Evolutionary conservation across 2,113 vertebrate species (phyloP).

Genomic region (Alexandromys fortis): DNA sequence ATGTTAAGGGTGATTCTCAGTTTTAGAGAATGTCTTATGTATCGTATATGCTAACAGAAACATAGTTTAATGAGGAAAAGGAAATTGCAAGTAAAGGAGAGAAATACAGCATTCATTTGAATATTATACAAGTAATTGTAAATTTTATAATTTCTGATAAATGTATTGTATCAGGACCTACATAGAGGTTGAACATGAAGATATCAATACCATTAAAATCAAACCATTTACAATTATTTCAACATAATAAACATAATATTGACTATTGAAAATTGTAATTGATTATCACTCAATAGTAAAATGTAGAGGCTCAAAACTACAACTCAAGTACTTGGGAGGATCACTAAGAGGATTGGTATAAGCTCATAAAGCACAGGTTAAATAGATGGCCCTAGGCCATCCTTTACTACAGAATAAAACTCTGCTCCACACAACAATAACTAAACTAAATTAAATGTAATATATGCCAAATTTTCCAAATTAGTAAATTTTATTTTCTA

Average conservation of each 20-base stretch:
- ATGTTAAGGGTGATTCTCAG: background rate
- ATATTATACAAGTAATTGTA: background rate
- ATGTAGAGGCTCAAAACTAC: background rate
- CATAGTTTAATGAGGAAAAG: background rate
- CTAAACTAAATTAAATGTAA: background rate
- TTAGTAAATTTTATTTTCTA: background rate
- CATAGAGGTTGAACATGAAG: background rate
- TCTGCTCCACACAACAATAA: background rate
- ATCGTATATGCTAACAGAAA: background rate
- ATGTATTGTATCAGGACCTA: background rate
- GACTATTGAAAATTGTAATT: background rate
- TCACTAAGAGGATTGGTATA: background rate
- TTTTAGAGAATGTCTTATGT: background rate
- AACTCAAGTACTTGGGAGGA: background rate
- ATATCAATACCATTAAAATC: background rate
- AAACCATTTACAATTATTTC: background rate
- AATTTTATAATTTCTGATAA: background rate
- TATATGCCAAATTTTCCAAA: background rate
- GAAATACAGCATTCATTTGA: background rate
- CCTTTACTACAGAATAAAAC: background rate
- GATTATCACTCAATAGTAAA: background rate
- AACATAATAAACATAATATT: background rate
- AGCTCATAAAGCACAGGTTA: background rate
- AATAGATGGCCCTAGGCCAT: too few relatives aligned
- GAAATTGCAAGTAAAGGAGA: background rate